Base-by-base conservation (phyloP, 2,797 vertebrate genomes). In the Zalophus californianus region DNA sequence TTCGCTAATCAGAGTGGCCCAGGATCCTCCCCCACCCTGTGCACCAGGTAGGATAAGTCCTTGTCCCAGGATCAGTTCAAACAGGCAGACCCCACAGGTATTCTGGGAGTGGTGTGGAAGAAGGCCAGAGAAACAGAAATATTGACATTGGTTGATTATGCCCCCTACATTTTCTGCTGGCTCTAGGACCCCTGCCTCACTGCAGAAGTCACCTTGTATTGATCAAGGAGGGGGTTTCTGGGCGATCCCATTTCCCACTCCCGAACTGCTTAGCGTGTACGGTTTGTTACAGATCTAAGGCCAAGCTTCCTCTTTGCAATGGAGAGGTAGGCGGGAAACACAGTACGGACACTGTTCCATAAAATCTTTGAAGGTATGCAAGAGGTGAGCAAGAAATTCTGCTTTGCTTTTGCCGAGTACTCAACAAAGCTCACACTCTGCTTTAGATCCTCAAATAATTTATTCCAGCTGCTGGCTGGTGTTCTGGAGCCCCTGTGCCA, bases 401-500 rank as follows among this genome's bases (percentile, higher is more conserved):
- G 10, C 48, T 58, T 50, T 75, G 50, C n/a, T 68, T 44, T n/a
- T n/a, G 8, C 2, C 23, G 27, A 44, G 4, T 7, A 21, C 20
- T 82, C 16, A 11, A 0, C 18, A 44, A 54, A 87, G 15, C 6
- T 20, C 18, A 20, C 52, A 12, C 14, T 72, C 58, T 73, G 18
- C 44, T 58, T 20, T 2, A 38, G 60, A 41, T n/a, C 32, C 41
- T 6, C 38, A n/a, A 15, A 48, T n/a, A 38, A 60, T 38, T 38
- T 10, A 25, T 21, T 27, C 64, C 38, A 20, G 56, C 44, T 1
- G 16, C 66, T 13, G 4, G 70, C 20, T 5, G 9, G 82, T 0
- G 41, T 38, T 21, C 5, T 7, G 23, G 79, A 75, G 58, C 7
- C 58, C 25, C 0, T 0, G 35, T n/a, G 27, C 54, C 85, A 38